Evolutionary conservation across 2,888 invertebrate species (phyloP).

Genomic region (Seira ritae): DNA sequence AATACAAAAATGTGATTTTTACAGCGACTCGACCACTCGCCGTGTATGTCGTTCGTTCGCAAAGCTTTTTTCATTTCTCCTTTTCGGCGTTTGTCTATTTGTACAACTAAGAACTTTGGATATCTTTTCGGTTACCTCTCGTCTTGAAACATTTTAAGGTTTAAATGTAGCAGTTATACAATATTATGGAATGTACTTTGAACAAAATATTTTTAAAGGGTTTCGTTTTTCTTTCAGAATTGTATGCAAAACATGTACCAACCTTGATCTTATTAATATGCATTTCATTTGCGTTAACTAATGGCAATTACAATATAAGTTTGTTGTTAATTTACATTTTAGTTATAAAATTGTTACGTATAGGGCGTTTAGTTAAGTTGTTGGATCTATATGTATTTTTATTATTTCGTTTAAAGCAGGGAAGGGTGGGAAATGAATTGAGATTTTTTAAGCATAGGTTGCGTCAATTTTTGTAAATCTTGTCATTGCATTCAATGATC

Average conservation of each 20-base stretch:
- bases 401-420: not conserved
- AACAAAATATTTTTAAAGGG: not conserved
- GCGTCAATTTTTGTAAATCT: slow-evolving; percentile 25
- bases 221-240: not conserved
- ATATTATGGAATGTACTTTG: too few relatives aligned
- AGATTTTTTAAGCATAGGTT: not conserved
- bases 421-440: not conserved
- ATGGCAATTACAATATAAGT: not conserved
- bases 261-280: slow-evolving; percentile 35
- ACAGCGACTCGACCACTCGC: too few relatives aligned
- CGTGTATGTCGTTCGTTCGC: too few relatives aligned
- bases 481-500: slow-evolving; percentile 63
- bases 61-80: too few relatives aligned
- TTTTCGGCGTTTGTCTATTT: not conserved
- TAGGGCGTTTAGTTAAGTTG: too few relatives aligned
- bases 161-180: too few relatives aligned
- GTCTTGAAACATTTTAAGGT: not conserved
- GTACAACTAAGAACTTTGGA: not conserved
- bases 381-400: not conserved
- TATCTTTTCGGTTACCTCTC: slow-evolving; percentile 1
- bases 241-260: slow-evolving; percentile 14
- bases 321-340: not conserved
- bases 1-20: too few relatives aligned
- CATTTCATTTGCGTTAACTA: slow-evolving; percentile 17
- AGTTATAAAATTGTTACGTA: not conserved